phyloP scores from a whole-genome alignment of 1,140 invertebrate genomes.

The Oncopodura yosiiana region DNA sequence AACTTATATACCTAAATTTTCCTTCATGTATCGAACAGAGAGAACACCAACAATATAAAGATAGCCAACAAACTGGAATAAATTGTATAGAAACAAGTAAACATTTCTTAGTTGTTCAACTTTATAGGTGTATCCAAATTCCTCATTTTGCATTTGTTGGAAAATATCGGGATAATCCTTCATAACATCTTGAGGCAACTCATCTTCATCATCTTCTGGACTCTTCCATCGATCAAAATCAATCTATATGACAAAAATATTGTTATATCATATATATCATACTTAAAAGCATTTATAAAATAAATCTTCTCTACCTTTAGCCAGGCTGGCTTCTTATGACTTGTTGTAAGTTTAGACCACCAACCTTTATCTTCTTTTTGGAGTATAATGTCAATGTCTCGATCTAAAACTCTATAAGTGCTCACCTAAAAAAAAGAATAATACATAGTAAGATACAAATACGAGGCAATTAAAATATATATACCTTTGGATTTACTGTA shows the following conservation, averaged over 20 bases:
- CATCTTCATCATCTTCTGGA: conserved; percentile 54
- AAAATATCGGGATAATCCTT: conserved; percentile 66
- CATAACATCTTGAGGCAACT: conserved; percentile 50
- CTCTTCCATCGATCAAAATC: conserved; percentile 77
- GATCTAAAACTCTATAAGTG: conserved; percentile 55
- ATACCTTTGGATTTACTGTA: conserved; percentile 56
- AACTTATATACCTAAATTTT: too few relatives aligned
- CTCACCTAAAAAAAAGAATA: conserved; percentile 38
- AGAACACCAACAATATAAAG: conserved; percentile 67
- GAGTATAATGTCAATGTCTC: conserved; percentile 64
- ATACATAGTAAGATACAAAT: background rate
- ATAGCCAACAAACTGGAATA: conserved; percentile 82
- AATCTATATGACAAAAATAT: conserved; percentile 43
- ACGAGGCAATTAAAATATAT: conserved; percentile 25
- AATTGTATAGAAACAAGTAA: conserved; percentile 80
- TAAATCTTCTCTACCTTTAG: conserved; percentile 52
- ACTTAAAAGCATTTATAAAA: background rate
- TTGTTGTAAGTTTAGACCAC: conserved; percentile 70
- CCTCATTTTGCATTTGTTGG: conserved; percentile 63
- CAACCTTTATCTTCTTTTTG: conserved; percentile 57
- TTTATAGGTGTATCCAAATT: conserved; percentile 66
- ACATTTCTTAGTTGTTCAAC: conserved; percentile 72
- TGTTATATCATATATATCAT: background rate
- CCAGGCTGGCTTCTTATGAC: conserved; percentile 75
- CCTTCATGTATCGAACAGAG: conserved; percentile 58